Conservation (phyloP, 2,113 vertebrate genomes). For the Ammodramus savannarum region DNA sequence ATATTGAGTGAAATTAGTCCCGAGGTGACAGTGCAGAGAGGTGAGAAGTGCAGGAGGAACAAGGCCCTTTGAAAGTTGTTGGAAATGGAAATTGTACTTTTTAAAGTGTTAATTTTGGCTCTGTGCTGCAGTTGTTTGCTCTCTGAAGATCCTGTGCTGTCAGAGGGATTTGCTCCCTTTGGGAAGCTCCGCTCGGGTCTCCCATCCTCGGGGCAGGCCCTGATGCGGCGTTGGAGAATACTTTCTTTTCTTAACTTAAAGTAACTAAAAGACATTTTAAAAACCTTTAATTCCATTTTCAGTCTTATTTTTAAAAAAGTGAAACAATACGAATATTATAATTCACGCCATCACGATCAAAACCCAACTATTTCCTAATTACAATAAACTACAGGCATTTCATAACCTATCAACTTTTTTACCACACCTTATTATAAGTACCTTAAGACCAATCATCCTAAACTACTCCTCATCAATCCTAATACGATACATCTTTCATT, state of each 20-base stretch:
- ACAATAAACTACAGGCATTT: not conserved
- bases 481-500: not conserved
- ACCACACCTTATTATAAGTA: not conserved
- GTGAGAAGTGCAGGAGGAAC: not conserved
- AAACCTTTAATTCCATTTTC: not conserved
- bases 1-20: not conserved
- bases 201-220: no score
- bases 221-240: not conserved
- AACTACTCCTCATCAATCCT: not conserved
- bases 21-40: not conserved
- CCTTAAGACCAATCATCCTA: not conserved
- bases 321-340: not conserved
- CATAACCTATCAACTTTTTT: not conserved
- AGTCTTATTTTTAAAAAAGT: not conserved
- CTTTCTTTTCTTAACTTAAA: not conserved
- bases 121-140: not conserved
- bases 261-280: not conserved
- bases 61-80: not conserved
- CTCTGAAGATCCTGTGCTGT: not conserved
- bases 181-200: not conserved
- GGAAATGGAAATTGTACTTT: slow-evolving; percentile 18
- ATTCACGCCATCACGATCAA: not conserved
- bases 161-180: not conserved
- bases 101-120: not conserved
- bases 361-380: not conserved